Evolutionary conservation across 23 tunicate genomes (phyloP), one percentile per base, ranked within the genome.

Genomic region (Trididemnum miniatum): DNA sequence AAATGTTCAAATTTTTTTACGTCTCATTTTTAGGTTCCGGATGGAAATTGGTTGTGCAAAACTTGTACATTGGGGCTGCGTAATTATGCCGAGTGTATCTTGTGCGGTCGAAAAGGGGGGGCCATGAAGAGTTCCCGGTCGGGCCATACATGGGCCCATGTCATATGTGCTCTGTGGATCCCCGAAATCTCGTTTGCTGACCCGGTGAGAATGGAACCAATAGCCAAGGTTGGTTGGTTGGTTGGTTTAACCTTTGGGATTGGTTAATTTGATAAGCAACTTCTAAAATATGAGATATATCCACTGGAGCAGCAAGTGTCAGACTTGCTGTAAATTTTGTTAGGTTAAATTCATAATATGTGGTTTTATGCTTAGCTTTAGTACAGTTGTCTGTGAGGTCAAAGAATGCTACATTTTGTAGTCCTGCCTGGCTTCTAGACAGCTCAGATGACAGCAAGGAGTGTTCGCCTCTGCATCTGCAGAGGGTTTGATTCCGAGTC

Each of bases 141-240:
- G 9, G 89, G 92, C 28, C 76, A 77, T 39, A 87, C 85, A 23
- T 92, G 97, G 97, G 97, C 88, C 5, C 97, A 92, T 52, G 84
- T 92, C n/a, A 83, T 87, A 60, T 92, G 97, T 51, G 97, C 97
- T 34, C 64, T 92, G 7, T 92, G 97, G 97, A 92, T 92, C 33
- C 97, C 97, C 25, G 97, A 92, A 51, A 79, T 92, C 5, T 76
- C 89, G 5, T 89, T 92, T 39, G 88, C 86, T 1, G 92, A 92
- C 27, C 93, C 97, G 34, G 89, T 65, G 34, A 49, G 97, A 72
- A 92, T 92, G 97, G 92, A 87, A 49, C 96, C 96, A 7, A 90
- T 90, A 24, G 75, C 96, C 26, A 90, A 90, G 88, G 96, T 84
- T 15, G 30, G 30, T 69, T 9, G 5, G 24, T 62, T 20, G 30